Conservation (phyloP, 2,797 vertebrate genomes). For the Scomberomorus guttatus region DNA sequence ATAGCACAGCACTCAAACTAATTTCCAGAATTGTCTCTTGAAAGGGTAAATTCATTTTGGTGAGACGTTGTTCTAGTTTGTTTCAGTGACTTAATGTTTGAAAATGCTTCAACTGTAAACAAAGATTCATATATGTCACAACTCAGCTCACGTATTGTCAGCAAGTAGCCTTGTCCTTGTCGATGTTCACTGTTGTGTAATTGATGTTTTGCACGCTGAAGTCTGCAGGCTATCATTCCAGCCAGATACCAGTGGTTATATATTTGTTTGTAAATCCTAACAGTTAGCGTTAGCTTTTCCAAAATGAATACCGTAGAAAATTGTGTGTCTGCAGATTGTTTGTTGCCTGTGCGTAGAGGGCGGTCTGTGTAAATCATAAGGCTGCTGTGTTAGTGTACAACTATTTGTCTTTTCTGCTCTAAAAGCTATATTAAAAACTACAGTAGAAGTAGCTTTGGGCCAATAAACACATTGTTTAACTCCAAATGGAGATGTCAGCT, state of each 20-base stretch:
- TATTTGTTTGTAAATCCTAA: background rate
- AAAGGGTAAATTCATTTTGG: background rate
- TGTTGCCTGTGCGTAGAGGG: background rate
- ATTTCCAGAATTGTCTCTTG: background rate
- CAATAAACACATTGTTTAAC: conserved; percentile 23
- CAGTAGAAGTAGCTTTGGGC: background rate
- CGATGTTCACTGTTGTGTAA: background rate
- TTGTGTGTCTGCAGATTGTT: background rate
- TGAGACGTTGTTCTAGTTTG: background rate
- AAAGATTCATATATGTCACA: background rate
- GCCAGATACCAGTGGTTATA: background rate
- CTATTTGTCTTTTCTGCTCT: background rate
- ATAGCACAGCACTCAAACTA: background rate
- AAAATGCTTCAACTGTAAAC: background rate
- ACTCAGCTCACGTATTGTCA: background rate
- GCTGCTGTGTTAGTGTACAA: background rate
- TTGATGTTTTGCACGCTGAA: background rate
- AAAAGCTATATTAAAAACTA: background rate
- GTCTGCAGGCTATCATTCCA: too few relatives aligned
- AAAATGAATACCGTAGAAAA: background rate
- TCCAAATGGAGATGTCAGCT: conserved; percentile 9
- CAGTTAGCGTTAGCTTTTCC: background rate
- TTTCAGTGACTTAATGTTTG: background rate
- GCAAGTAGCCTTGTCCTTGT: background rate
- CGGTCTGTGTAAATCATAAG: background rate